Evolutionary conservation across 2,888 invertebrate genomes (phyloP), one percentile per base, ranked within the genome.

Genomic region (Thumatha senex): DNA sequence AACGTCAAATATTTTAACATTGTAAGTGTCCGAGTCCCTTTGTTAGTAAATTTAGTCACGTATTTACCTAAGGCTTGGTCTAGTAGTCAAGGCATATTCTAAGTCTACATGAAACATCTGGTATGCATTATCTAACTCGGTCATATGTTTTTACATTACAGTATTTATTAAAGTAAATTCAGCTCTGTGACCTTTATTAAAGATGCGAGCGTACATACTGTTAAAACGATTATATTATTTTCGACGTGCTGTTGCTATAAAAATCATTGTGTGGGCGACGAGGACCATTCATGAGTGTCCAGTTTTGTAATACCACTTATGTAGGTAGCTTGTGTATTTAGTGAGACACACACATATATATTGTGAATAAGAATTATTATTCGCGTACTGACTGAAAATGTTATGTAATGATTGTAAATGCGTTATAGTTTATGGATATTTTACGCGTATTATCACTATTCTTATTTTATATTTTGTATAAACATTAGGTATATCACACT

Each of bases 211-310:
- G 67, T 72, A 73, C 80, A 66, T 72, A 76, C 74, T 86, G 88
- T 70, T 84, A 83, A 81, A 88, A 78, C 81, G 80, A 88, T 89
- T 88, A 89, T 84, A 88, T 89, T 88, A 89, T 84, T 82, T 83
- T 79, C 63, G 78, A 67, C 63, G 64, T 64, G 59, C 55, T 45
- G 53, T 42, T 54, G 63, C 63, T 67, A 71, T 69, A 77, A 71
- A 74, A 74, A 63, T 64, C 66, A 65, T 62, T 61, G 67, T 63
- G 76, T 78, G 69, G 79, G 79, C 56, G 69, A 48, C 64, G 72
- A 71, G 68, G 65, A 63, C 71, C 80, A 80, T 79, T 80, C 79
- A 80, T 72, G 65, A 74, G 61, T 70, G 64, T 66, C 74, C 72
- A 71, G 70, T 74, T 71, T 78, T 64, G 72, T 74, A 74, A 76